phyloP scores from a whole-genome alignment of 2,797 vertebrate species.

The Sebastes oblongus region DNA sequence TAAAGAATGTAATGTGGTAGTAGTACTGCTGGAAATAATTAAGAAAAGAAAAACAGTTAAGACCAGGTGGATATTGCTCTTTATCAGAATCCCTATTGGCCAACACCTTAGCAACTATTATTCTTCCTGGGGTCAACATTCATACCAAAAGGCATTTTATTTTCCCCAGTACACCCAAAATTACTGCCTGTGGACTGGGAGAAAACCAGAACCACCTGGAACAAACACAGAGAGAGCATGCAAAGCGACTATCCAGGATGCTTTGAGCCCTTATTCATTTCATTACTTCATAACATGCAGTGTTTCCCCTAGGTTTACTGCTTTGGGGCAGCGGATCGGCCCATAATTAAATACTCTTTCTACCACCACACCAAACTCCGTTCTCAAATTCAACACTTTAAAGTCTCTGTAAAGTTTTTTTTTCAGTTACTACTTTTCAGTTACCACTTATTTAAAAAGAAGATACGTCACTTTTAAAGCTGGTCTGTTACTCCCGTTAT shows the following conservation, averaged over 20 bases:
- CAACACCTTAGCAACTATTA: neutral
- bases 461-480: no score
- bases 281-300: neutral
- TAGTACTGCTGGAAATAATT: constrained; percentile 26
- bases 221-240: neutral
- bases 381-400: neutral
- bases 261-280: neutral
- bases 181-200: neutral
- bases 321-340: neutral
- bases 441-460: neutral
- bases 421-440: neutral
- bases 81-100: neutral
- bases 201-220: constrained; percentile 35
- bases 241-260: neutral
- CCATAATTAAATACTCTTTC: neutral
- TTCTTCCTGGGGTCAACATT: constrained; percentile 13
- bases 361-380: neutral
- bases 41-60: constrained; percentile 6
- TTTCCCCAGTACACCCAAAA: constrained; percentile 7
- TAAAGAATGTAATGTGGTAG: constrained; percentile 1
- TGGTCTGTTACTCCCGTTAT: no score
- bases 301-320: neutral
- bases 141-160: constrained; percentile 23
- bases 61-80: constrained; percentile 21
- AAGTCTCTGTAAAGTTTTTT: neutral